These are phyloP conservation scores for Dipodomys stephensi DNA, from an alignment of 2,113 vertebrate species.

Conservation along the genomic window DNA sequence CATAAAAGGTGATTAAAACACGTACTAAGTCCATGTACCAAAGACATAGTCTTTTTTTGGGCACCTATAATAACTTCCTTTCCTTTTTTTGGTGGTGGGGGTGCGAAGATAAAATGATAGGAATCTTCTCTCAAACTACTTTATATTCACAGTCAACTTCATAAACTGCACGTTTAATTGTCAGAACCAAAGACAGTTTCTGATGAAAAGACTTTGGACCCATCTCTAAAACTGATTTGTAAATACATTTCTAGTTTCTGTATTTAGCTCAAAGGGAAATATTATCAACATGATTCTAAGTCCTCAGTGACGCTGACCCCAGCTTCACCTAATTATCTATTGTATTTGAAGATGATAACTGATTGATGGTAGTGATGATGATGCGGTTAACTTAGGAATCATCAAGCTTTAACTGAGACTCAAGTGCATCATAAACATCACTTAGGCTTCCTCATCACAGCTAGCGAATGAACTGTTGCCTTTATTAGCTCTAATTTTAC, in stretches of 20 bases:
- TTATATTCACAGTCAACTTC: neutral
- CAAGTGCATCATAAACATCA: neutral
- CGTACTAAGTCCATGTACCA: neutral
- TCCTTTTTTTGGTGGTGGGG: neutral
- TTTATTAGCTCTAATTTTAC: neutral
- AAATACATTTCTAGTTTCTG: neutral
- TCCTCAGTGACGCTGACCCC: neutral
- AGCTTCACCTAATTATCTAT: neutral
- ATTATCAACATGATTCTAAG: neutral
- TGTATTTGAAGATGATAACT: neutral
- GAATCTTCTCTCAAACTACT: neutral
- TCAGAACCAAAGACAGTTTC: neutral
- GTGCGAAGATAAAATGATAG: neutral
- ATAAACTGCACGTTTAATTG: neutral
- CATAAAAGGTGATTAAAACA: neutral
- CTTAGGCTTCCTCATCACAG: neutral
- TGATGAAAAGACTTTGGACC: neutral
- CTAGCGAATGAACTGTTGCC: neutral
- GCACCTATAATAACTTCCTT: neutral
- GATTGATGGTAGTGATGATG: too few species aligned
- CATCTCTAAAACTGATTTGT: neutral
- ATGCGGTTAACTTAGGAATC: neutral
- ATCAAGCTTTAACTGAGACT: neutral
- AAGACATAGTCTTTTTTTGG: neutral
- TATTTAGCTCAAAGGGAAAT: neutral